Base-by-base conservation (phyloP, 37 sponge, comb jelly and placozoan genomes). In the Mnemiopsis leidyi region DNA sequence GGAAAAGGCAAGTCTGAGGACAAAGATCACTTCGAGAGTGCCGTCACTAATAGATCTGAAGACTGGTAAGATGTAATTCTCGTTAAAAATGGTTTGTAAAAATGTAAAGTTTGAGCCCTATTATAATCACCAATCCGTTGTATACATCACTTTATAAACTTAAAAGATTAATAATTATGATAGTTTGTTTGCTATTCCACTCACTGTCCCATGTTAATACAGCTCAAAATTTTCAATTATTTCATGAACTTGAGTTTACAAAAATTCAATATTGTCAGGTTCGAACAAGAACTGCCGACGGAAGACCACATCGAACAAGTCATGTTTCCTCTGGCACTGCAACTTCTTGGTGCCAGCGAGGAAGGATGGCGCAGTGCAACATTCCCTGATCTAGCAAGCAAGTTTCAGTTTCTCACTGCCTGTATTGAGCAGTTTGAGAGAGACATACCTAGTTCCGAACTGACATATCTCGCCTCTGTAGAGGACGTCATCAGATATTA, bases 381-480 rank as follows among this genome's bases (percentile, higher is more conserved):
- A 3, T 85, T 85, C 90, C 90, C 90, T 3, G 25, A 28, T 21
- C 29, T 85, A 7, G 40, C 90, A n/a, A 33, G 38, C 29, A 85
- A 85, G 29, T 85, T 85, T 29, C 2, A 16, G 1, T 38, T 85
- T 37, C 90, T 85, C 26, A 40, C 13, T 5, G 26, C 61, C 24
- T 28, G 36, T 85, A 85, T 85, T 18, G 61, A 85, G 24, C 38
- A 40, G 24, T 26, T 85, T 18, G 36, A 40, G 24, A 28, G 90
- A 1, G 90, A 85, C 61, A 85, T 85, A 24, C 90, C 90, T 13
- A 85, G 90, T 39, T 85, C 90, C 2, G 38, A 85, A 61, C 90
- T 85, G 0, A 26, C 61, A 28, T 85, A 85, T 39, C 90, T 85
- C 21, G 61, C 25, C 3, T 36, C 48, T 40, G 61, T 39, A 3